Evolutionary conservation across 2,113 vertebrate species (phyloP).

Genomic region (Plecturocebus donacophilus): DNA sequence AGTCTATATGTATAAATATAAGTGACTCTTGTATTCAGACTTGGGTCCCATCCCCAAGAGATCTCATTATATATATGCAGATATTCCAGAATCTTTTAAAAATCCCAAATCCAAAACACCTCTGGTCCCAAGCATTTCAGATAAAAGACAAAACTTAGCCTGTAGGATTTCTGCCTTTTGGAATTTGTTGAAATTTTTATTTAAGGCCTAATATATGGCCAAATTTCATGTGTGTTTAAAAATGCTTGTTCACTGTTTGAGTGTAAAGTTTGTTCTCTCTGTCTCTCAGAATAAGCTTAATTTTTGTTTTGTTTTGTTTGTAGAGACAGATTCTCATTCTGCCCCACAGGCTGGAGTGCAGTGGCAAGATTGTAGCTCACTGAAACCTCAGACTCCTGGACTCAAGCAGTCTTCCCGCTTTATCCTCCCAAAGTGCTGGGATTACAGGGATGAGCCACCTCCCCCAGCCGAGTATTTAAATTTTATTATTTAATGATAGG

Average conservation of each 20-base stretch:
- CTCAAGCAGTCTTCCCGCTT: no score
- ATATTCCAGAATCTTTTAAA: neutral
- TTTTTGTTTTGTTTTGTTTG: neutral
- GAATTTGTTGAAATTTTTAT: neutral
- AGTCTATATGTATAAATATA: neutral
- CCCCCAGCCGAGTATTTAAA: neutral
- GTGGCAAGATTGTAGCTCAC: no score
- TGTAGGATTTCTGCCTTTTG: neutral
- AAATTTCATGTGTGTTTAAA: neutral
- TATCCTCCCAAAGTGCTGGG: no score
- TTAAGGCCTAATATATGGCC: neutral
- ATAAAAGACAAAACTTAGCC: neutral
- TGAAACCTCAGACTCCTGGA: no score
- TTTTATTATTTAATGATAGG: neutral
- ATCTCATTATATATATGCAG: neutral
- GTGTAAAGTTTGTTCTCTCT: neutral
- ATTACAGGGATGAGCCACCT: no score
- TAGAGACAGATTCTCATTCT: no score
- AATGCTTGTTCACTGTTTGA: neutral
- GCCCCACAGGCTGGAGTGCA: no score
- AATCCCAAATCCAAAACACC: neutral
- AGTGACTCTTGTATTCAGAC: neutral
- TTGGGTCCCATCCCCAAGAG: neutral
- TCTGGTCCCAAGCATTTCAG: neutral
- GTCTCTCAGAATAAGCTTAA: neutral